phyloP scores from a whole-genome alignment of 2,888 invertebrate species.

The Tanypteryx hageni region DNA sequence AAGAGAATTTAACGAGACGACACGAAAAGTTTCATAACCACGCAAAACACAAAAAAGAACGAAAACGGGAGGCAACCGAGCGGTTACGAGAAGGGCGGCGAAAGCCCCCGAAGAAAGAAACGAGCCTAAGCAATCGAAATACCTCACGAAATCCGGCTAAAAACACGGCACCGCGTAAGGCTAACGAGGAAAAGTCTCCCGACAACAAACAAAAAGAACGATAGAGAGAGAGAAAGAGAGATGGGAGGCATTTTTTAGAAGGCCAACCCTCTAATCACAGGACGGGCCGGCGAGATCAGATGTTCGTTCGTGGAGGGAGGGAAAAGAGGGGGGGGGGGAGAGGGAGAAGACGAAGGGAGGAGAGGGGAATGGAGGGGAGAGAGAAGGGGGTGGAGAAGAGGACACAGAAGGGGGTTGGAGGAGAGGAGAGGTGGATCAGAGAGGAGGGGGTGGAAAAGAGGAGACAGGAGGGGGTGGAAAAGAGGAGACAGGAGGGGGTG shows the following conservation, averaged over 20 bases:
- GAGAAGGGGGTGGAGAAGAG: not conserved
- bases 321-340: not conserved
- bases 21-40: slow-evolving; percentile 5
- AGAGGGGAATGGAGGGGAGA: not conserved
- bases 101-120: not conserved
- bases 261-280: slow-evolving; percentile 53
- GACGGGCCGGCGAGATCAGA: slow-evolving; percentile 43
- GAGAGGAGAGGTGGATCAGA: not conserved
- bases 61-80: not conserved
- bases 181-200: slow-evolving; percentile 24
- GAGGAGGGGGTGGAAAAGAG: not conserved
- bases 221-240: not conserved
- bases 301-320: not conserved
- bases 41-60: not conserved
- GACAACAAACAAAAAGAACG: not conserved
- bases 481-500: not conserved
- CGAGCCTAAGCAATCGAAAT: not conserved
- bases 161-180: not conserved
- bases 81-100: not conserved
- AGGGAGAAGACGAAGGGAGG: not conserved
- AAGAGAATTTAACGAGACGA: not conserved
- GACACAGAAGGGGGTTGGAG: not conserved
- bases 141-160: not conserved
- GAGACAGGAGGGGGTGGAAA: not conserved
- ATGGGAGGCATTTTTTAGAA: slow-evolving; percentile 24